Evolutionary conservation across 2,113 vertebrate genomes (phyloP).

Genomic region (Chaenogobius annularis): DNA sequence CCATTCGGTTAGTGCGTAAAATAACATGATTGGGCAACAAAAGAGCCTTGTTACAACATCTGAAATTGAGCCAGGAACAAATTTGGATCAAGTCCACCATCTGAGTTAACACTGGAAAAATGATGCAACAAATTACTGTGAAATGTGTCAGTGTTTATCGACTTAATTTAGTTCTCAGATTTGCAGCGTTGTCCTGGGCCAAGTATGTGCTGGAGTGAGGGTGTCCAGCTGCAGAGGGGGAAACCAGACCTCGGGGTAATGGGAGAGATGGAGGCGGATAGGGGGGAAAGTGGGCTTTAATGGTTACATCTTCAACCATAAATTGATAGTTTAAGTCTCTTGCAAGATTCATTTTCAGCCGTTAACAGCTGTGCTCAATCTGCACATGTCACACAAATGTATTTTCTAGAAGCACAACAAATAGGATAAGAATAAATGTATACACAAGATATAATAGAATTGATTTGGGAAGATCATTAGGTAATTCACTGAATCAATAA

Average conservation of each 20-base stretch:
- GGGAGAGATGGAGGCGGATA: slow-evolving; percentile 26
- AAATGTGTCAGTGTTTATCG: slow-evolving; percentile 16
- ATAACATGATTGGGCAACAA: slow-evolving; percentile 5
- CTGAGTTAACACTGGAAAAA: slow-evolving; percentile 17
- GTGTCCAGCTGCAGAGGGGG: slow-evolving; percentile 44
- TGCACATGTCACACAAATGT: no score
- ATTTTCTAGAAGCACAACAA: no score
- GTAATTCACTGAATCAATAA: no score
- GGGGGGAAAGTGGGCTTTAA: not conserved
- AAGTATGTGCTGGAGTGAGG: slow-evolving; percentile 14
- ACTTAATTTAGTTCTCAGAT: slow-evolving; percentile 11
- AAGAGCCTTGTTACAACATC: slow-evolving; percentile 7
- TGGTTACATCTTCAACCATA: no score
- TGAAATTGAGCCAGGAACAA: slow-evolving; percentile 5
- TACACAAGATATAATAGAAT: no score
- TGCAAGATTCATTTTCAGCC: no score
- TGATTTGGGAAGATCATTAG: no score
- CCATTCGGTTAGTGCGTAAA: not conserved
- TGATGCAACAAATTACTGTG: slow-evolving; percentile 45
- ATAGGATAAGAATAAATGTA: no score
- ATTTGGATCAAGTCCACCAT: slow-evolving; percentile 1
- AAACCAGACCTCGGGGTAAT: slow-evolving; percentile 28
- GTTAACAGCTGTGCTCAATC: no score
- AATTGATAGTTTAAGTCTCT: no score
- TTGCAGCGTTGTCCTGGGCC: not conserved